These are phyloP conservation scores for Ardeotis arabs DNA, from an alignment of 2,113 vertebrate genomes.

Conservation along the genomic window DNA sequence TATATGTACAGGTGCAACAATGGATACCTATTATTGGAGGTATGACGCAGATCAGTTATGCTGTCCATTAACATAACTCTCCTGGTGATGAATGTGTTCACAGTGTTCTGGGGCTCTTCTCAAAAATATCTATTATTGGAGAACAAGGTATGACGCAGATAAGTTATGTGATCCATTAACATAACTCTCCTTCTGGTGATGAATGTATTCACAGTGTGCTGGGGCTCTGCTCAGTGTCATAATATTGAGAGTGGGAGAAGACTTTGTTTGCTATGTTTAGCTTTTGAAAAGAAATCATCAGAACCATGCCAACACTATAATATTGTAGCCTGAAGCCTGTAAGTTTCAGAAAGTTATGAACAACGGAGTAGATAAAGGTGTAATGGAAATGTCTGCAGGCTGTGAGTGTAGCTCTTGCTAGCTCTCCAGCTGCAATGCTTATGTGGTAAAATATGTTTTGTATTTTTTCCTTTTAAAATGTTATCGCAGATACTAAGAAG, in stretches of 20 bases:
- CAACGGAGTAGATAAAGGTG: background rate
- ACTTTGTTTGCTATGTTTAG: background rate
- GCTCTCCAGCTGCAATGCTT: background rate
- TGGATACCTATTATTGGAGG: background rate
- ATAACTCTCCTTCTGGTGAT: background rate
- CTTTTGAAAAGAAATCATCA: background rate
- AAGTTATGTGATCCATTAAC: background rate
- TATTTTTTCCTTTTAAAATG: background rate
- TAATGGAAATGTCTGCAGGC: background rate
- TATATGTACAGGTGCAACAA: accelerated
- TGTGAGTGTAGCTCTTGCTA: background rate
- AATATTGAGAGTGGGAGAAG: background rate
- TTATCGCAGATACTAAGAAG: background rate
- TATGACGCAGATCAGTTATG: background rate
- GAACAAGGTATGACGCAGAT: background rate
- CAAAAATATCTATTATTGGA: background rate
- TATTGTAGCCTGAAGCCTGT: background rate
- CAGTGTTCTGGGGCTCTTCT: background rate
- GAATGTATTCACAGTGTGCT: background rate
- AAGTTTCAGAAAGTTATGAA: background rate
- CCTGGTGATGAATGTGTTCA: background rate
- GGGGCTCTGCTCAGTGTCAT: background rate
- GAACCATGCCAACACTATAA: background rate
- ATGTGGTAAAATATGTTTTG: background rate
- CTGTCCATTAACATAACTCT: accelerated